Conservation (phyloP, 2,797 vertebrate species). For the Crypturellus tataupa region DNA sequence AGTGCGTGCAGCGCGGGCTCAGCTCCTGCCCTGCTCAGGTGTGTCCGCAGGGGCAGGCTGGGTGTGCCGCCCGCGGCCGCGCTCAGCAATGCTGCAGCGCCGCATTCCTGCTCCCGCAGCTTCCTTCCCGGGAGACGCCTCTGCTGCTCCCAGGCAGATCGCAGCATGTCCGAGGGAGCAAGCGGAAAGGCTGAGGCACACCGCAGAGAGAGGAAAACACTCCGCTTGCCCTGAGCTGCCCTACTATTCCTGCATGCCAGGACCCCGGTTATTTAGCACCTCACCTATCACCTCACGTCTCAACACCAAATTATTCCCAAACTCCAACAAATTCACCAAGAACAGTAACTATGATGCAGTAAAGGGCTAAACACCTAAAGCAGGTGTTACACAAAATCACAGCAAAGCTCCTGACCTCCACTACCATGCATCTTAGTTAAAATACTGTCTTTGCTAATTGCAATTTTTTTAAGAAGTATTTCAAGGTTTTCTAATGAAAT, state of each 20-base stretch:
- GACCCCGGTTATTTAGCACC: neutral
- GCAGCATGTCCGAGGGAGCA: neutral
- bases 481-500: neutral
- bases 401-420: neutral
- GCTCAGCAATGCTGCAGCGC: slow-evolving; percentile 45
- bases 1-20: neutral
- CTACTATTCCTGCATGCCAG: fast-evolving
- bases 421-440: neutral
- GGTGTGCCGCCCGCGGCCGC: slow-evolving; percentile 16
- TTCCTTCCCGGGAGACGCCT: neutral
- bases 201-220: fast-evolving
- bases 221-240: neutral
- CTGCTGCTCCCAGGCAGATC: neutral
- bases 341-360: fast-evolving
- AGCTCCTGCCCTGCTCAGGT: neutral
- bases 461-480: neutral
- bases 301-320: too few species aligned
- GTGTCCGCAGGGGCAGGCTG: slow-evolving; percentile 14
- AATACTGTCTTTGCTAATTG: neutral
- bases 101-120: slow-evolving; percentile 33
- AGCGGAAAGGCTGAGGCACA: neutral
- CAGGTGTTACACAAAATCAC: neutral
- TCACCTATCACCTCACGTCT: too few species aligned
- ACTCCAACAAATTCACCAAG: neutral
- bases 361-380: fast-evolving